These are phyloP conservation scores for Cervus canadensis DNA, from an alignment of 2,113 vertebrate genomes.

Conservation along the genomic window DNA sequence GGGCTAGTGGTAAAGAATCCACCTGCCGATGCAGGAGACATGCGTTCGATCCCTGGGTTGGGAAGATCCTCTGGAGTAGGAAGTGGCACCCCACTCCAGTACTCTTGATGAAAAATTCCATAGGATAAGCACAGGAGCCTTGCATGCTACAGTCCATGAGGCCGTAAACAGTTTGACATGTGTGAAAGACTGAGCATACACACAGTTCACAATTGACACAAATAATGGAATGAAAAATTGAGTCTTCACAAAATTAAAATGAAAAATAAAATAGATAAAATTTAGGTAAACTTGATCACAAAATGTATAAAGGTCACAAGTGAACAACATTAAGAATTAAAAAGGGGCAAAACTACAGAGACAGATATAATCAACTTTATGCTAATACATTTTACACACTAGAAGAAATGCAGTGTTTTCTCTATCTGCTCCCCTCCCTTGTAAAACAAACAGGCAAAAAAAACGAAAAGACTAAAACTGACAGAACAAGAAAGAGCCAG, in stretches of 20 bases:
- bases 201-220: background rate
- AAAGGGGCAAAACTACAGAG: background rate
- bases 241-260: background rate
- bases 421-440: background rate
- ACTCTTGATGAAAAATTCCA: background rate
- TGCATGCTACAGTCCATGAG: background rate
- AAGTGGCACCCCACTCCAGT: background rate
- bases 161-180: background rate
- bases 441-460: background rate
- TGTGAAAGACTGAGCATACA: background rate
- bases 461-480: background rate
- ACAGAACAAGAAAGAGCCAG: background rate
- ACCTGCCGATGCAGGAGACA: background rate
- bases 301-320: background rate
- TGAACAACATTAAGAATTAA: background rate
- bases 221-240: background rate
- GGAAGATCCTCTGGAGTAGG: background rate
- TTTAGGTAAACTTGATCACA: background rate
- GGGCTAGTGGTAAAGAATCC: background rate
- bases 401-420: background rate
- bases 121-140: background rate
- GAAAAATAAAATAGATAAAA: background rate
- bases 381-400: background rate
- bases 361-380: background rate
- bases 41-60: background rate